Conservation (phyloP, 2,113 vertebrate species). For the Archocentrus centrarchus region DNA sequence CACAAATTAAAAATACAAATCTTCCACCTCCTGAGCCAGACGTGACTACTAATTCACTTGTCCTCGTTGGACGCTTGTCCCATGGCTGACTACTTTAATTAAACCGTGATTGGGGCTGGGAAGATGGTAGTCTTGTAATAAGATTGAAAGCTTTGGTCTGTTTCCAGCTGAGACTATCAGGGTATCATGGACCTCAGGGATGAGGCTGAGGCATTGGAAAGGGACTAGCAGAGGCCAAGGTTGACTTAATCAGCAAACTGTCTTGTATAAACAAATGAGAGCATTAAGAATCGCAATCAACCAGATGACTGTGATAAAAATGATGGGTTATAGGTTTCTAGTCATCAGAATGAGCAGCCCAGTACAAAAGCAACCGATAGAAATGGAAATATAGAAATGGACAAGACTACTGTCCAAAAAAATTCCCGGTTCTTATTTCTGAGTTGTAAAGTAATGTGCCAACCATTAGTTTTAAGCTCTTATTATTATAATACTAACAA, state of each 20-base stretch:
- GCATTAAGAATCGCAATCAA: conserved; percentile 15
- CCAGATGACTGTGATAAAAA: conserved; percentile 17
- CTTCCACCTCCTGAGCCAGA: conserved; percentile 46
- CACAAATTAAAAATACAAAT: conserved; percentile 52
- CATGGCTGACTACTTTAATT: conserved; percentile 73
- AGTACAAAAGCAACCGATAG: background rate
- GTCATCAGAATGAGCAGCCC: background rate
- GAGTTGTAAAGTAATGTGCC: background rate
- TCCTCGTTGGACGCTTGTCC: conserved; percentile 58
- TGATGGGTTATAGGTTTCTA: background rate
- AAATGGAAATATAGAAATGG: conserved; percentile 2
- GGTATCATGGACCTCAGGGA: conserved; percentile 65
- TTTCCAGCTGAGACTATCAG: conserved; percentile 65
- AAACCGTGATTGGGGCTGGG: conserved; percentile 66
- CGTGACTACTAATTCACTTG: conserved; percentile 57
- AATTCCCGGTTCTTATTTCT: background rate
- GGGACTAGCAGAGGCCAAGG: conserved; percentile 48
- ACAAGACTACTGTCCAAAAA: background rate
- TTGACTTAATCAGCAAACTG: conserved; percentile 59
- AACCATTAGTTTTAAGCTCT: background rate
- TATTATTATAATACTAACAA: background rate
- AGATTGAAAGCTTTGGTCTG: conserved; percentile 73
- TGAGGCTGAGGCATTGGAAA: conserved; percentile 53
- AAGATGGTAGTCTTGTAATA: conserved; percentile 71
- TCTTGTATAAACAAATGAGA: conserved; percentile 37